Percentiles rank a stretch among this genome's conserved stretches.
Evolutionary conservation across 2,888 invertebrate genomes (phyloP).

Genomic region (Fragum sueziense): DNA sequence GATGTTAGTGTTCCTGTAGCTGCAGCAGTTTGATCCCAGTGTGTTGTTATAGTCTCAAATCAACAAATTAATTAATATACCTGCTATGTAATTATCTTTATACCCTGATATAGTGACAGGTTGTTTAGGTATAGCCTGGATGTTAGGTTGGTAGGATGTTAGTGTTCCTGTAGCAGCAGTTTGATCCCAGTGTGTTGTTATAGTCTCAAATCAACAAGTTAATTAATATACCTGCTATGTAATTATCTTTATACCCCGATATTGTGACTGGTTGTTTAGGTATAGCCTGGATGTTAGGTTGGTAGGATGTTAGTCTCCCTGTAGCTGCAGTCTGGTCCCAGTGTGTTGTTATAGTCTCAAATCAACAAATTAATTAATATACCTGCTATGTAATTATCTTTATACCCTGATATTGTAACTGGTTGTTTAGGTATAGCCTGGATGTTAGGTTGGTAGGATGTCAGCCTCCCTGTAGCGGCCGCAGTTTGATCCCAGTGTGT

Average conservation of each 20-base stretch:
- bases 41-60: conserved; percentile 68
- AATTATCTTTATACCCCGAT: conserved; percentile 61
- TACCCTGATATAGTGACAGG: conserved; percentile 68
- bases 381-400: conserved; percentile 69
- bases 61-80: too few relatives aligned
- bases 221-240: conserved; percentile 63
- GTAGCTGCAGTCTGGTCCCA: conserved; percentile 80
- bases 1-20: conserved; percentile 77
- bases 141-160: conserved; percentile 78
- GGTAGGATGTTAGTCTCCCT: conserved; percentile 77
- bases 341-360: conserved; percentile 69
- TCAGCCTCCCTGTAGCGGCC: conserved; percentile 78
- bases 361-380: too few relatives aligned
- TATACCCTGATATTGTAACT: conserved; percentile 66
- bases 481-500: conserved; percentile 80
- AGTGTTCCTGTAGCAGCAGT: conserved; percentile 78
- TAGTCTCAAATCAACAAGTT: conserved; percentile 50
- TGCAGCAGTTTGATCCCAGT: conserved; percentile 80
- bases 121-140: conserved; percentile 79
- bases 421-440: conserved; percentile 79
- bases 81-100: conserved; percentile 65
- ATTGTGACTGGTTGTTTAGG: conserved; percentile 75
- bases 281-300: conserved; percentile 79
- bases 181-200: conserved; percentile 79
- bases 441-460: conserved; percentile 78